Evolutionary conservation across 30 jellyfish, hydroid and myxozoan genomes (phyloP), one percentile per base, ranked within the genome.

Genomic region (Sanderia malayensis): DNA sequence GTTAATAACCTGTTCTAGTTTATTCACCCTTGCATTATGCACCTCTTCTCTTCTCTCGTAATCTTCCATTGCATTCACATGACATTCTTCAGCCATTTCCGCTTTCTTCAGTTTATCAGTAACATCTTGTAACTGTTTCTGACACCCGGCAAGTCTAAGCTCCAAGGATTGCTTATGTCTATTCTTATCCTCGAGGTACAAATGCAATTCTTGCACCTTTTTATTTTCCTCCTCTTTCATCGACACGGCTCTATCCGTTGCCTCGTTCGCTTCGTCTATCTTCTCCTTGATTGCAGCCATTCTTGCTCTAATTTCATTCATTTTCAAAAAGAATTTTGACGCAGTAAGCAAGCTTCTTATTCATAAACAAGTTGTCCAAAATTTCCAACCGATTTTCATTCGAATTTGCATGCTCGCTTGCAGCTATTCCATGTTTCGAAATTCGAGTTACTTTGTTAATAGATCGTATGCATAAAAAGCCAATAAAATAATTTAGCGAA

Each of bases 31-130:
- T 44, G 67, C 11, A 61, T 76, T 80, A 28, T 76, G 87, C 18
- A 76, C 28, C 61, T 76, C 87, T 44, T 80, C 87, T 28, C 44
- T 64, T 28, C 79, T 64, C 45, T 76, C 87, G n/a, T 30, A 37
- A 20, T n/a, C 57, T 47, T 76, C 87, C 2, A 61, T 61, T 20
- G 80, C 73, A 46, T 61, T 32, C 22, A 25, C 26, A 15, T 76
- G 72, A 27, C 67, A 45, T 26, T 62, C 80, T 27, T 61, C 87
- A 25, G 21, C 1, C 29, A 3, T 19, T 28, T 41, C 49, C 19
- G 31, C 44, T 15, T 20, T 44, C 27, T 62, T 64, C 18, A 76
- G 53, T 7, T 44, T 53, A 0, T 41, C 58, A 18, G 49, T 28
- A 9, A 27, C 55, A 24, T 61, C 62, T 28, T 61, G 46, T 53